Evolutionary conservation across 2,888 invertebrate genomes (phyloP), one percentile per base, ranked within the genome.

Genomic region (Ormyrus rosae): DNA sequence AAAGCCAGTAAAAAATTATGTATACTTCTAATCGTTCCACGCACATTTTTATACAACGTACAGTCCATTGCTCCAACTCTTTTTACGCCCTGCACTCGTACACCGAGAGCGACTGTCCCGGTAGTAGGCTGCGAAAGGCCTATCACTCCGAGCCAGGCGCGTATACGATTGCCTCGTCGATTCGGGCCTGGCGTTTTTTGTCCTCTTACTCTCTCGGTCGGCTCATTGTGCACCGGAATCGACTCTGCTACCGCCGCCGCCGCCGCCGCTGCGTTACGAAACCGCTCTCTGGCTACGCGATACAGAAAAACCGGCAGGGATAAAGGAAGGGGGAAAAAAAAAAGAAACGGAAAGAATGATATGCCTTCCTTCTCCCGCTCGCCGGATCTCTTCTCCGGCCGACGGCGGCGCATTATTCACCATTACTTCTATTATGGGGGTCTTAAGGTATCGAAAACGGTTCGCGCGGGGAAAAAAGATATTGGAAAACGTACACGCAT

Each of bases 371-470:
- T 19, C 19, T 19, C 19, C 5, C 65, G 5, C 58, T n/a, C 7
- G 19, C 34, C n/a, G 10, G 2, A 50, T 68, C 46, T 63, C 56
- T 11, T 53, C 9, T 0, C 11, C 58, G 68, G 68, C 56, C 48
- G 34, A 75, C 51, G 64, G 61, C 48, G 55, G 50, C 6, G 45
- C 74, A 80, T 80, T 80, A 80, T 80, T 80, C 75, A 80, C 80
- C 80, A 75, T 75, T 80, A 80, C 79, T 63, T 68, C 73, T 79
- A 79, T 79, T 79, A 73, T 50, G 70, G 19, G 19, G 74, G 19
- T 65, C 80, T 80, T 70, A 46, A 75, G 70, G 69, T 75, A 74
- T 74, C 60, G 70, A 74, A 79, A 74, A 79, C 69, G 72, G 11
- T 65, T 58, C 48, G 48, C 5, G 72, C 45, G 60, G 68, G 46